Conservation (phyloP, 2,113 vertebrate genomes). For the Scophthalmus maximus region DNA sequence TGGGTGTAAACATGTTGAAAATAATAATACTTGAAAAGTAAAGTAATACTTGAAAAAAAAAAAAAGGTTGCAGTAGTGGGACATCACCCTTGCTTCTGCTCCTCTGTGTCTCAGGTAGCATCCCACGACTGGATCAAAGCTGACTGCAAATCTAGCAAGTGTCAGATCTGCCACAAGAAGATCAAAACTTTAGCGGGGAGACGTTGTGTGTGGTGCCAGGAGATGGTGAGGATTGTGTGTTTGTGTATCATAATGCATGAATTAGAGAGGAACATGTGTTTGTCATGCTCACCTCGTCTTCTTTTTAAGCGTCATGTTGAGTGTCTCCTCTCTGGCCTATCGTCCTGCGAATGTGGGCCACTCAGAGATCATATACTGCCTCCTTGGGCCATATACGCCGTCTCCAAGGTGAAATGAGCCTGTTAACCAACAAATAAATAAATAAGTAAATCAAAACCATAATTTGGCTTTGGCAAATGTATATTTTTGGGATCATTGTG, state of each 20-base stretch:
- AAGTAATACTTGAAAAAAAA: no score
- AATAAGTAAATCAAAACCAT: neutral
- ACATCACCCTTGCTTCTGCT: neutral
- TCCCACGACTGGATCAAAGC: slow-evolving; percentile 88
- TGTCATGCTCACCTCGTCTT: neutral
- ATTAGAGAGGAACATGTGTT: neutral
- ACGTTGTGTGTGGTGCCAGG: slow-evolving; percentile 91
- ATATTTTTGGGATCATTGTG: neutral
- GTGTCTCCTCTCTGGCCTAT: slow-evolving; percentile 79
- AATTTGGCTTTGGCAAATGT: neutral
- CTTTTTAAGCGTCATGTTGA: slow-evolving; percentile 88
- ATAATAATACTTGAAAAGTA: no score
- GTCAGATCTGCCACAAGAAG: slow-evolving; percentile 90
- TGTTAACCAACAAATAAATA: neutral
- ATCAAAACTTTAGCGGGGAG: slow-evolving; percentile 88
- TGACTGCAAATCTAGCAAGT: slow-evolving; percentile 86
- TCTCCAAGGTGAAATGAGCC: slow-evolving; percentile 84
- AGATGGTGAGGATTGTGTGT: slow-evolving; percentile 80
- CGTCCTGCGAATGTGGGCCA: slow-evolving; percentile 86
- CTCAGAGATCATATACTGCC: slow-evolving; percentile 91
- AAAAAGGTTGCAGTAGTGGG: neutral
- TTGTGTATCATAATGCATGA: neutral
- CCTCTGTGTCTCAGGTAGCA: slow-evolving; percentile 76
- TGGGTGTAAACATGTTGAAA: neutral
- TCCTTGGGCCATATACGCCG: slow-evolving; percentile 89